Conservation (phyloP, 2,113 vertebrate genomes). For the Lethenteron reissneri region DNA sequence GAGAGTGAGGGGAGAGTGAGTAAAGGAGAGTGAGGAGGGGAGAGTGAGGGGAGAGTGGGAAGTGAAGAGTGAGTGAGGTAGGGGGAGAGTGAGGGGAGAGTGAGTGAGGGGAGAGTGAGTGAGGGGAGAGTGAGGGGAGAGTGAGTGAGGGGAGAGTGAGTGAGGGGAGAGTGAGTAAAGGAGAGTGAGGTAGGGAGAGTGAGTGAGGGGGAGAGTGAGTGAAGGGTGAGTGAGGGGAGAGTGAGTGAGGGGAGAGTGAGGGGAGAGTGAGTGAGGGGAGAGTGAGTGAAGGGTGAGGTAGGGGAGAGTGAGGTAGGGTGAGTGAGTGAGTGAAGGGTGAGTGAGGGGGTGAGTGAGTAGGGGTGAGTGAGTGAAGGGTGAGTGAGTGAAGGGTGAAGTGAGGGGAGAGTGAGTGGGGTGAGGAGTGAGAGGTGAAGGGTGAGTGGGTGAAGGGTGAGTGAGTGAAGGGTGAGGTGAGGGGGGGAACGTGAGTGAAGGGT, state of each 20-base stretch:
- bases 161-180: no score
- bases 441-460: not conserved
- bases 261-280: conserved; percentile 10
- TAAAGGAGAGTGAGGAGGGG: no score
- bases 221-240: no score
- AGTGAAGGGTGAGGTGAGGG: conserved; percentile 7
- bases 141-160: not conserved
- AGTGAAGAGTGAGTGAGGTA: not conserved
- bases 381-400: not conserved
- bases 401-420: not conserved
- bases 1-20: no score
- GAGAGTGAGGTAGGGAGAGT: no score
- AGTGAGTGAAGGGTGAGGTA: not conserved
- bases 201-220: no score
- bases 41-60: conserved; percentile 4
- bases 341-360: not conserved
- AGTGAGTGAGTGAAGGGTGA: not conserved
- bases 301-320: not conserved
- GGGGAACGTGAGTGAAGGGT: conserved; percentile 1
- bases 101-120: not conserved
- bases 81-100: no score
- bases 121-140: not conserved
- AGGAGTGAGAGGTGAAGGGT: not conserved
- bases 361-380: not conserved
- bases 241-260: no score